Percentiles rank a stretch among this genome's conserved stretches.
These are phyloP conservation scores for Pristionchus arcanus DNA, from an alignment of 2,888 invertebrate species.

Conservation along the genomic window DNA sequence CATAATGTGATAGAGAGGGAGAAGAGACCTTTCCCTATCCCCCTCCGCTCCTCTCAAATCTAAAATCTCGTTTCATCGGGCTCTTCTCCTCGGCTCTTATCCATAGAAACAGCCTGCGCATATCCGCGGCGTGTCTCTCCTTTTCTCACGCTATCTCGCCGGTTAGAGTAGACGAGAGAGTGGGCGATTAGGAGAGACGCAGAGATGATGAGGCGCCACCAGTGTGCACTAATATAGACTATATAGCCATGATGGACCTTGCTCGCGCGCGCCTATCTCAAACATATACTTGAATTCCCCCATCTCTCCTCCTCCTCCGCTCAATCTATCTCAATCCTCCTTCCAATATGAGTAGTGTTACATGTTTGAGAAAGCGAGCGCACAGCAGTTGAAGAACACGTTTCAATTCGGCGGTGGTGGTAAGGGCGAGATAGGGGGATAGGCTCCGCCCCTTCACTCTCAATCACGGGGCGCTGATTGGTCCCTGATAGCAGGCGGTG, in stretches of 20 bases:
- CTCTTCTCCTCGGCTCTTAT: slow-evolving; percentile 4
- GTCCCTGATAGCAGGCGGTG: slow-evolving; percentile 14
- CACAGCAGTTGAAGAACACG: not conserved
- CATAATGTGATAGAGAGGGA: slow-evolving; percentile 47
- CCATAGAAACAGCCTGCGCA: slow-evolving; percentile 35
- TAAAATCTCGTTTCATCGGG: slow-evolving; percentile 49
- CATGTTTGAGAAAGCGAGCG: slow-evolving; percentile 28
- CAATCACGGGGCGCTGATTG: not conserved
- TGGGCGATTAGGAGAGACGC: not conserved
- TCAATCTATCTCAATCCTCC: not conserved
- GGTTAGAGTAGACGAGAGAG: not conserved
- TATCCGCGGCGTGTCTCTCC: not conserved
- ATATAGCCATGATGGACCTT: slow-evolving; percentile 24
- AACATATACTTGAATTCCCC: slow-evolving; percentile 40
- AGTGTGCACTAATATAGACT: not conserved
- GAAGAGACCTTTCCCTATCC: not conserved
- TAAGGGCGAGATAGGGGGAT: slow-evolving; percentile 23
- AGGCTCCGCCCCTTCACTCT: slow-evolving; percentile 12
- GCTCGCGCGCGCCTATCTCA: slow-evolving; percentile 38
- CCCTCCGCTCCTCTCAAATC: slow-evolving; percentile 25
- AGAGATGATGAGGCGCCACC: slow-evolving; percentile 34
- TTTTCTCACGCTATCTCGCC: not conserved
- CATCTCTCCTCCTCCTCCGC: slow-evolving; percentile 7
- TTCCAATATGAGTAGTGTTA: slow-evolving; percentile 48
- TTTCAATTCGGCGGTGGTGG: slow-evolving; percentile 12